Evolutionary conservation across 1,140 invertebrate genomes (phyloP).

Genomic region (Atta colombica): DNA sequence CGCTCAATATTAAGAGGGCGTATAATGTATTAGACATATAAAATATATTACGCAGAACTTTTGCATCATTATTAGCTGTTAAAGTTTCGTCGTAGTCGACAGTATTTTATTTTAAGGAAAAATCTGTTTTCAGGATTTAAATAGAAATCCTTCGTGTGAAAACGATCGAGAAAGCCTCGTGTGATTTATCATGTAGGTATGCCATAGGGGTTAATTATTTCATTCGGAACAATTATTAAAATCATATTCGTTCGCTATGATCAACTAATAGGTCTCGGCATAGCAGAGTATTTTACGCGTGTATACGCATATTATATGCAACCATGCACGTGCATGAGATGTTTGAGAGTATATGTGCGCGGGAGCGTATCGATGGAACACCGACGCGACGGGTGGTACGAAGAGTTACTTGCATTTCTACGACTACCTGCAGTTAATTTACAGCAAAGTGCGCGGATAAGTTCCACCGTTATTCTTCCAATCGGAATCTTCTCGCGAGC

Average conservation of each 20-base stretch:
- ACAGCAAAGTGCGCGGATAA: constrained; percentile 73
- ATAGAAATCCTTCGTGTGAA: not conserved
- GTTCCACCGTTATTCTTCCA: constrained; percentile 73
- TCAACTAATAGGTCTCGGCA: constrained; percentile 45
- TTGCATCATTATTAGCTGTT: not conserved
- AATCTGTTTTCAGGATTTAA: not conserved
- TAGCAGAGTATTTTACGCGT: constrained; percentile 63
- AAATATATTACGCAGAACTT: not conserved
- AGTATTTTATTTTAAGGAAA: constrained; percentile 4
- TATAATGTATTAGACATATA: not conserved
- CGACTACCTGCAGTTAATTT: constrained; percentile 78
- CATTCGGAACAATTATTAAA: constrained; percentile 47
- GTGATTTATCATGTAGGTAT: constrained; percentile 15
- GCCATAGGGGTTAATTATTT: constrained; percentile 44
- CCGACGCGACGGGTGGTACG: not conserved
- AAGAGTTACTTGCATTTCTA: constrained; percentile 63
- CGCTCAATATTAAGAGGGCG: too few species aligned
- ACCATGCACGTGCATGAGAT: constrained; percentile 7
- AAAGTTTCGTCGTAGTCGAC: not conserved
- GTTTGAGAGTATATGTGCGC: not conserved
- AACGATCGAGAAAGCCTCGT: not conserved
- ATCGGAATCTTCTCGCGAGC: constrained; percentile 42
- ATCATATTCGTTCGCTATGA: constrained; percentile 19
- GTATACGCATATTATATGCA: not conserved
- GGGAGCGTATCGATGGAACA: not conserved